phyloP scores from a whole-genome alignment of 2,113 vertebrate genomes.

The Philantomba maxwellii region DNA sequence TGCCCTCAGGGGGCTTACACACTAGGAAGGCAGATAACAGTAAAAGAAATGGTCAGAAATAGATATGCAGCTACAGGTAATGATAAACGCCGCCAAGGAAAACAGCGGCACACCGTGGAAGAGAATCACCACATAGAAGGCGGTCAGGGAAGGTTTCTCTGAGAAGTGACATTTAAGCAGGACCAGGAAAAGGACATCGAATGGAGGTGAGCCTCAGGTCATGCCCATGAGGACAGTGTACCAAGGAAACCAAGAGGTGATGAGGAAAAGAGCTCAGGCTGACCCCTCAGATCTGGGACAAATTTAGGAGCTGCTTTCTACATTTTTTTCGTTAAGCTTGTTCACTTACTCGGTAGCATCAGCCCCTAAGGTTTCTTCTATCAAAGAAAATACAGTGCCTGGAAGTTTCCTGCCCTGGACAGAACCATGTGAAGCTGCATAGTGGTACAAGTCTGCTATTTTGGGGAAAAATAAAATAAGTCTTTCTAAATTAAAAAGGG shows the following conservation, averaged over 20 bases:
- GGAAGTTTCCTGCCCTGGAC: background rate
- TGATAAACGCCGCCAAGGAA: background rate
- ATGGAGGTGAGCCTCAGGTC: background rate
- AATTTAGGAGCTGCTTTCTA: too few species aligned
- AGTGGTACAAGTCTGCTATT: background rate
- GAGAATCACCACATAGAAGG: background rate
- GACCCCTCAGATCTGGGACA: too few species aligned
- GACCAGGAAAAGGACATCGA: background rate
- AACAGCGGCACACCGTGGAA: accelerated
- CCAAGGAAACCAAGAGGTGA: background rate
- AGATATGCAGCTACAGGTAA: background rate
- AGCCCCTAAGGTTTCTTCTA: background rate
- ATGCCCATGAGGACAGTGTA: too few species aligned
- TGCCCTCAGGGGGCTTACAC: background rate
- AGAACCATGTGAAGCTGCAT: background rate
- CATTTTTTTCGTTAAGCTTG: background rate
- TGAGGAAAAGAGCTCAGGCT: background rate
- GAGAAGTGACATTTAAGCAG: background rate
- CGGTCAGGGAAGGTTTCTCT: background rate
- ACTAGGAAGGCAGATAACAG: background rate
- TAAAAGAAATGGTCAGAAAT: background rate
- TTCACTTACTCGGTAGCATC: background rate
- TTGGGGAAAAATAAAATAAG: background rate
- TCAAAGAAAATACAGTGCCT: background rate
- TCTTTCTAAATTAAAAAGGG: background rate